Percentiles rank a stretch among this genome's conserved stretches.
phyloP scores from a whole-genome alignment of 53 echinoderm and acorn worm species.

The Astropecten irregularis region DNA sequence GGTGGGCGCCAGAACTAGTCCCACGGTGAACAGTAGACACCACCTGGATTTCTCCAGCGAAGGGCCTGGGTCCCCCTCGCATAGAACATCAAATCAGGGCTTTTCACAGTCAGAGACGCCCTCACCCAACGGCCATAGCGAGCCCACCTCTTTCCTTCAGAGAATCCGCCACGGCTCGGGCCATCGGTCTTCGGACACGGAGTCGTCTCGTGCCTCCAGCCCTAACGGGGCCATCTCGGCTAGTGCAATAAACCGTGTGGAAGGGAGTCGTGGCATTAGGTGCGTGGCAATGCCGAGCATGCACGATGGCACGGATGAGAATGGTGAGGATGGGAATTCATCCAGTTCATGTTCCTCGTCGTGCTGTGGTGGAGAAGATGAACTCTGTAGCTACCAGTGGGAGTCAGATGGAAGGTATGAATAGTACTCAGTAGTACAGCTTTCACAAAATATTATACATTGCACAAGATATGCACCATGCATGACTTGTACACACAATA shows the following conservation, averaged over 20 bases:
- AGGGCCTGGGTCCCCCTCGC: conserved; percentile 55
- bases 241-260: conserved; percentile 83
- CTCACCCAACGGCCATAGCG: conserved; percentile 34
- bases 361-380: conserved; percentile 61
- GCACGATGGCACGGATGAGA: conserved; percentile 7
- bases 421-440: too few relatives aligned
- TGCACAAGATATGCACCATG: too few relatives aligned
- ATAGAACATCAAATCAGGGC: conserved; percentile 18
- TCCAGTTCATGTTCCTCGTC: conserved; percentile 77
- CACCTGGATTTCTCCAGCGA: conserved; percentile 43
- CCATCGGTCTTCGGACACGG: conserved; percentile 12
- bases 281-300: conserved; percentile 2
- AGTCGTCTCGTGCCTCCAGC: conserved; percentile 46
- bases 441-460: too few relatives aligned
- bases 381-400: conserved; percentile 82
- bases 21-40: conserved; percentile 8
- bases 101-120: neutral
- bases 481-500: too few relatives aligned
- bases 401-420: conserved; percentile 97
- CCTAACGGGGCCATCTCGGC: conserved; percentile 55
- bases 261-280: conserved; percentile 76
- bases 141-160: conserved; percentile 52
- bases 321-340: conserved; percentile 53
- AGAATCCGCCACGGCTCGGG: conserved; percentile 30
- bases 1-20: conserved; percentile 44